Conservation (phyloP, 2,113 vertebrate species). For the Terrapene triunguis region DNA sequence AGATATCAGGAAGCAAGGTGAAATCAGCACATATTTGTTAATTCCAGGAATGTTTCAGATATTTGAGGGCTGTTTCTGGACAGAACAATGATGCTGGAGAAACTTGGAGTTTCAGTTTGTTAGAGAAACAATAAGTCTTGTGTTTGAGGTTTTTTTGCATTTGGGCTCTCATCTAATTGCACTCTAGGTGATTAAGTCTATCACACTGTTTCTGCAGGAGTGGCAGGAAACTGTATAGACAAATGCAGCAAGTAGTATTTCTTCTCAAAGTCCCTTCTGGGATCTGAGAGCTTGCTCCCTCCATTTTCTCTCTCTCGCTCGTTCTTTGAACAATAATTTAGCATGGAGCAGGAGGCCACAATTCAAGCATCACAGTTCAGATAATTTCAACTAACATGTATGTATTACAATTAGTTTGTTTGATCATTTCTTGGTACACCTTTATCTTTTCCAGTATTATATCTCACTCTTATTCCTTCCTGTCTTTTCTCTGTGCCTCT, state of each 20-base stretch:
- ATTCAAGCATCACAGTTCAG: background rate
- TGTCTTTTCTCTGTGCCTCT: background rate
- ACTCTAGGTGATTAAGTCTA: slow-evolving; percentile 28
- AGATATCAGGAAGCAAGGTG: slow-evolving; percentile 74
- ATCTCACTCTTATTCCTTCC: background rate
- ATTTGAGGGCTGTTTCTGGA: slow-evolving; percentile 69
- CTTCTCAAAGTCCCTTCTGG: background rate
- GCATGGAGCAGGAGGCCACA: background rate
- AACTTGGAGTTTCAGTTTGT: slow-evolving; percentile 38
- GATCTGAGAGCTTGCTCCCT: background rate
- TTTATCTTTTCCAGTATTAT: background rate
- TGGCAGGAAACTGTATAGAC: background rate
- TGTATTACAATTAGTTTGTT: background rate
- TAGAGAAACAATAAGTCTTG: slow-evolving; percentile 16
- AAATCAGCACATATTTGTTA: slow-evolving; percentile 74
- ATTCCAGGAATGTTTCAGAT: slow-evolving; percentile 79
- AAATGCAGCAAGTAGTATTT: slow-evolving; percentile 23
- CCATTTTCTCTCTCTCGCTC: background rate
- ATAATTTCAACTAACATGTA: slow-evolving; percentile 13
- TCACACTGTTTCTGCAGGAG: background rate
- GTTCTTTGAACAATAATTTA: slow-evolving; percentile 31
- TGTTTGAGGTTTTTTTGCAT: slow-evolving; percentile 23
- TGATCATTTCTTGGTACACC: slow-evolving; percentile 25
- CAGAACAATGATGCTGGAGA: slow-evolving; percentile 41
- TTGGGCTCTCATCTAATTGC: slow-evolving; percentile 34